Percentiles rank a stretch among this genome's conserved stretches.
Conservation (phyloP, 2,797 vertebrate genomes). For the Ataeniobius toweri region DNA sequence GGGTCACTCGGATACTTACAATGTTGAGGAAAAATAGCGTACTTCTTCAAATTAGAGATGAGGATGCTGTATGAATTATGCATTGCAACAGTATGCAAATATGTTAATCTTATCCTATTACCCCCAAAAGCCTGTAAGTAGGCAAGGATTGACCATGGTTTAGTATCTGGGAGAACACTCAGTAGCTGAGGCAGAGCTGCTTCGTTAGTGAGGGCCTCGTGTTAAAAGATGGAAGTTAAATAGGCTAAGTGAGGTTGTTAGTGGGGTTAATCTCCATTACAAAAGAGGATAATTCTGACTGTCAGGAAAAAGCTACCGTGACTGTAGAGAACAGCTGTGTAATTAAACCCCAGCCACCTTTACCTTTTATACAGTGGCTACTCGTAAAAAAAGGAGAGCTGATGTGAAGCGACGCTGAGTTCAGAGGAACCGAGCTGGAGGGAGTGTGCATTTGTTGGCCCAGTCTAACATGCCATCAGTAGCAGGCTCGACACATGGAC, state of each 20-base stretch:
- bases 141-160: conserved; percentile 64
- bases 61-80: conserved; percentile 75
- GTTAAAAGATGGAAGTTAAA: conserved; percentile 66
- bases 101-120: conserved; percentile 79
- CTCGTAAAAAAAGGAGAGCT: conserved; percentile 29
- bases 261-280: conserved; percentile 73
- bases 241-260: conserved; percentile 58
- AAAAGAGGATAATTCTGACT: conserved; percentile 62
- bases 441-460: conserved; percentile 19
- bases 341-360: conserved; percentile 62
- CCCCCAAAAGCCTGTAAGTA: conserved; percentile 70
- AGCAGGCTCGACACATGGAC: conserved; percentile 31
- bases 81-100: conserved; percentile 75
- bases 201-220: conserved; percentile 41
- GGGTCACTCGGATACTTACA: conserved; percentile 72
- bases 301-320: conserved; percentile 17
- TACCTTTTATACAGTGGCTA: conserved; percentile 48
- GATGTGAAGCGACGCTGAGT: conserved; percentile 25
- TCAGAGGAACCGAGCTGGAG: conserved; percentile 24
- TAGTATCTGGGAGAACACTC: conserved; percentile 59
- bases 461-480: conserved; percentile 21
- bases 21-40: conserved; percentile 55
- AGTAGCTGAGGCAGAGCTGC: conserved; percentile 56
- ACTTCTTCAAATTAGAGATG: conserved; percentile 69
- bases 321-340: conserved; percentile 34